A percentile compares a stretch with the other conserved stretches of the same genome.
Evolutionary conservation across 2,888 invertebrate genomes (phyloP).

Genomic region (Deilephila elpenor): DNA sequence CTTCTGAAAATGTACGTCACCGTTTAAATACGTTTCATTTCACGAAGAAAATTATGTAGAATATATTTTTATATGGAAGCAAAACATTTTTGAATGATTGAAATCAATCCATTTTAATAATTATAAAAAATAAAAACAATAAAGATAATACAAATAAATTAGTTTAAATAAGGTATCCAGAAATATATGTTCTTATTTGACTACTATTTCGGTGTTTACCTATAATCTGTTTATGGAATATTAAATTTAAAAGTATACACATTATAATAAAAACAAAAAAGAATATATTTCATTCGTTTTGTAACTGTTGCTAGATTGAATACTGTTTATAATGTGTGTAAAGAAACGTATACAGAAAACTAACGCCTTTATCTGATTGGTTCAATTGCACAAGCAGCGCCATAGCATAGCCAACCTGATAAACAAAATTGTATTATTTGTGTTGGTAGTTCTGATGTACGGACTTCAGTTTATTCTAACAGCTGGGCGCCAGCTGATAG

Average conservation of each 20-base stretch:
- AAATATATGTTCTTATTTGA: no score
- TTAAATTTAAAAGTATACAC: background rate
- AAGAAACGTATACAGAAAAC: slow-evolving; percentile 48
- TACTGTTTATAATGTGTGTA: slow-evolving; percentile 36
- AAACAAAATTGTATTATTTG: slow-evolving; percentile 43
- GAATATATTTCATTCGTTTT: background rate
- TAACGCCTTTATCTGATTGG: slow-evolving; percentile 66
- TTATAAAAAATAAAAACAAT: no score
- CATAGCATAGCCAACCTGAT: slow-evolving; percentile 46
- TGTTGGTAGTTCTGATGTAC: slow-evolving; percentile 57
- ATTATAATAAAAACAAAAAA: background rate
- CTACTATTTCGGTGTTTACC: background rate
- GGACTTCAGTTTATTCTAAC: slow-evolving; percentile 67
- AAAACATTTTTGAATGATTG: background rate
- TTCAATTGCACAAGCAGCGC: slow-evolving; percentile 45
- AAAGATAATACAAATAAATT: no score
- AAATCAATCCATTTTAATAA: background rate
- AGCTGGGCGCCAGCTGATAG: slow-evolving; percentile 83
- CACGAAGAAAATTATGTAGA: slow-evolving; percentile 45
- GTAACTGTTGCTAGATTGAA: background rate
- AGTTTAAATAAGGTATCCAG: no score
- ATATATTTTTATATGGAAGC: background rate
- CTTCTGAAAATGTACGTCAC: slow-evolving; percentile 77
- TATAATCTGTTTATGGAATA: background rate
- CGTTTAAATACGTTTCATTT: slow-evolving; percentile 49